These are phyloP conservation scores for Zaprionus vittiger DNA, from an alignment of 1,140 invertebrate genomes.

Conservation along the genomic window DNA sequence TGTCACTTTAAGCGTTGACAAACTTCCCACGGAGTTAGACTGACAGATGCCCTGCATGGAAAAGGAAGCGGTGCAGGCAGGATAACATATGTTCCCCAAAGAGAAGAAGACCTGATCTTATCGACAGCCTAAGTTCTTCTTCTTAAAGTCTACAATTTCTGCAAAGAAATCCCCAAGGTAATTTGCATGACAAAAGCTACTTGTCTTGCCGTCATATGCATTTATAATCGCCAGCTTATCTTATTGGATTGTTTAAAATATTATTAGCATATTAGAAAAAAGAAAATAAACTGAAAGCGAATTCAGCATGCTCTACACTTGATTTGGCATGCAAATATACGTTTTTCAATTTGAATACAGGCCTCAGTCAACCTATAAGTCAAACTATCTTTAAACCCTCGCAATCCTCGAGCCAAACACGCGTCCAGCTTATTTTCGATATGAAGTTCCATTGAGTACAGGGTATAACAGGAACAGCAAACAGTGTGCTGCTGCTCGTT, in stretches of 20 bases:
- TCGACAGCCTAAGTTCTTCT: background rate
- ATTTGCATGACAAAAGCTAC: constrained; percentile 64
- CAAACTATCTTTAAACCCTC: background rate
- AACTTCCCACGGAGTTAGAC: background rate
- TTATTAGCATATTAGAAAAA: constrained; percentile 11
- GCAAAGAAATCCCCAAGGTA: background rate
- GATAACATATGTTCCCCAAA: background rate
- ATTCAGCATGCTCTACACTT: background rate
- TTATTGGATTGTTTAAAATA: constrained; percentile 51
- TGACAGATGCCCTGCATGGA: constrained; percentile 10
- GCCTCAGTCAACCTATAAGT: background rate
- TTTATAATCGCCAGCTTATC: constrained; percentile 47
- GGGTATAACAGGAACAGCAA: constrained; percentile 4
- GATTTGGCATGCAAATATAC: no score
- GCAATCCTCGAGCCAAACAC: background rate
- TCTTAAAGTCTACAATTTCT: background rate
- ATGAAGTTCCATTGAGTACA: background rate
- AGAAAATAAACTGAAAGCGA: background rate
- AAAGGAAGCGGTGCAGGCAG: background rate
- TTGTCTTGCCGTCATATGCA: constrained; percentile 50
- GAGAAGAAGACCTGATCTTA: background rate
- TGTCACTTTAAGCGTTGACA: constrained; percentile 43
- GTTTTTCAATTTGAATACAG: background rate
- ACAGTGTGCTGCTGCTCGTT: constrained; percentile 7
- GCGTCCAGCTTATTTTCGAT: background rate